phyloP scores from a whole-genome alignment of 2,888 invertebrate species.

The Amphipoea oculea region DNA sequence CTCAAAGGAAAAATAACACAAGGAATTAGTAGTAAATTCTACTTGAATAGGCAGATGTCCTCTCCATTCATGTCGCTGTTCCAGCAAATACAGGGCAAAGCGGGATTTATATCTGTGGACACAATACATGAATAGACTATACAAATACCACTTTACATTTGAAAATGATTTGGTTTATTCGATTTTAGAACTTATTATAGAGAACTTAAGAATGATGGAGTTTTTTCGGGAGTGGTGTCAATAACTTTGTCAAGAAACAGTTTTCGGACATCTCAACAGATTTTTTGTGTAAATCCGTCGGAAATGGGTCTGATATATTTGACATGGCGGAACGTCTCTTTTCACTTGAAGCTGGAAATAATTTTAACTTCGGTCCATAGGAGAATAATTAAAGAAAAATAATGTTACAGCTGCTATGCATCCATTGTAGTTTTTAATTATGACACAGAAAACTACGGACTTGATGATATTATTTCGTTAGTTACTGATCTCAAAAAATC shows the following conservation, averaged over 20 bases:
- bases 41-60: constrained; percentile 64
- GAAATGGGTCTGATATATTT: constrained; percentile 62
- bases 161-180: background rate
- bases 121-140: constrained; percentile 38
- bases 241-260: constrained; percentile 34
- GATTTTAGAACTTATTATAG: constrained; percentile 19
- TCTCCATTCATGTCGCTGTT: constrained; percentile 60
- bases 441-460: too few relatives aligned
- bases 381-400: constrained; percentile 12
- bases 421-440: background rate
- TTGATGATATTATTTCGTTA: background rate
- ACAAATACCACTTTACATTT: constrained; percentile 26
- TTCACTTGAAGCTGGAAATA: constrained; percentile 42
- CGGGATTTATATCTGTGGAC: constrained; percentile 59
- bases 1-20: constrained; percentile 62
- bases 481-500: too few relatives aligned
- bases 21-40: constrained; percentile 67
- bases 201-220: background rate
- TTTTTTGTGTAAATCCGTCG: constrained; percentile 54
- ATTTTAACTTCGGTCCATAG: constrained; percentile 22
- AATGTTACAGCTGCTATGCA: constrained; percentile 32
- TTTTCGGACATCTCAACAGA: constrained; percentile 40
- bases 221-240: background rate
- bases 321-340: constrained; percentile 56
- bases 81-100: constrained; percentile 57